These are phyloP conservation scores for Eonycteris spelaea DNA, from an alignment of 2,113 vertebrate genomes.

Conservation along the genomic window DNA sequence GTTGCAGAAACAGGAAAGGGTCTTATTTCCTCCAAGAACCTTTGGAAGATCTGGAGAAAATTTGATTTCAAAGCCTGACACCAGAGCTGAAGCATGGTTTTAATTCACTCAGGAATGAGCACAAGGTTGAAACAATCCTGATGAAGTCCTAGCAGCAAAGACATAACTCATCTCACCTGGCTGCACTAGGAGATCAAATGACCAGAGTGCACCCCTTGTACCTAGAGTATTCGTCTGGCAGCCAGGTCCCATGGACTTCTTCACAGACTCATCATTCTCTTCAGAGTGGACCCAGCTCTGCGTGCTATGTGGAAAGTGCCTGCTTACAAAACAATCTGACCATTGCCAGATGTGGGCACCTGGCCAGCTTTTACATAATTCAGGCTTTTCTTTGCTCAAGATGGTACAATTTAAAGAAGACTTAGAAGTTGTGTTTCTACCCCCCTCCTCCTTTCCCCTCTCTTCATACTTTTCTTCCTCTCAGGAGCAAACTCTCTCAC, in stretches of 20 bases:
- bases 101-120: constrained; percentile 75
- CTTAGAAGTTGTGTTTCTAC: constrained; percentile 79
- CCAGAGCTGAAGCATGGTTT: constrained; percentile 71
- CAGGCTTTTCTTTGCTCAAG: constrained; percentile 78
- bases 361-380: constrained; percentile 81
- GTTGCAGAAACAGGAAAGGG: constrained; percentile 75
- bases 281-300: constrained; percentile 65
- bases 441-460: background rate
- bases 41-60: constrained; percentile 74
- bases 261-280: constrained; percentile 65
- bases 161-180: constrained; percentile 80
- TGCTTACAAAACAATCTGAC: constrained; percentile 84
- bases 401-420: constrained; percentile 81
- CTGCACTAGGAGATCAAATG: constrained; percentile 75
- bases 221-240: constrained; percentile 74
- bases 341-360: constrained; percentile 84
- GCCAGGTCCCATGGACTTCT: constrained; percentile 73
- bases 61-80: constrained; percentile 78
- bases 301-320: constrained; percentile 74
- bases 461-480: constrained; percentile 23
- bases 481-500: constrained; percentile 16
- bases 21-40: constrained; percentile 74
- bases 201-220: constrained; percentile 70
- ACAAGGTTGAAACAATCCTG: constrained; percentile 76
- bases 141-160: constrained; percentile 74